Base-by-base conservation (phyloP, 2,797 vertebrate species). In the Enteromius trimaculatus region DNA sequence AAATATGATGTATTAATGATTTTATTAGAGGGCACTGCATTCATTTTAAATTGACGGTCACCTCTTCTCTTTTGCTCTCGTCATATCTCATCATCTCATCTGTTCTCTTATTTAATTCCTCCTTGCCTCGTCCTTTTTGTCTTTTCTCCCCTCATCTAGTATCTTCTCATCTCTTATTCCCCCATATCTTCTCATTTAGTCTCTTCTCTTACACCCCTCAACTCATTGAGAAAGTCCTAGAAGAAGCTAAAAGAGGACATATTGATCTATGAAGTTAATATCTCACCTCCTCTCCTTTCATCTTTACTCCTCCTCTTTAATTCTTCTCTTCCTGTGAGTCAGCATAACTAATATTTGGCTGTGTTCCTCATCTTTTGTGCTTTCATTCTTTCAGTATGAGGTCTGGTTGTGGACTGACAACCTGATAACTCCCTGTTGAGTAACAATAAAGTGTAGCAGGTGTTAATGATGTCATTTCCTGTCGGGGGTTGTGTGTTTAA, bases 201-300 rank as follows among this genome's bases (percentile, higher is more conserved):
- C 14, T 66, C 21, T 26, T 26, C 16, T 72, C 31, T 72, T 80
- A 7, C 16, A 21, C 21, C 16, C 8, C 70, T 84, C 5, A 6
- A 23, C 79, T 65, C 53, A 1, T 69, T 49, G 47, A 60, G 23
- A 62, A 60, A 80, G 23, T 80, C 42, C n/a, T 78, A 11, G n/a
- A 79, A 37, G 64, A 55, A 79, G 65, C 64, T n/a, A 13, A 51
- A 60, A 64, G 39, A 58, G 10, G 44, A 72, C 31, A 44, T 90
- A 88, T 87, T 84, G 86, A 90, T 92, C 86, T 71, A 66, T 75
- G 68, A 64, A 85, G 74, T 75, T 64, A 58, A 85, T 74, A 81
- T 79, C 62, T 9, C 37, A 58, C 65, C 31, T 75, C 60, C 51
- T 10, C 44, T 81, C 21, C 58, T 78, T 53, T 47, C 53, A 60